These are phyloP conservation scores for Danio kyathit DNA, from an alignment of 2,797 vertebrate genomes.

Conservation along the genomic window DNA sequence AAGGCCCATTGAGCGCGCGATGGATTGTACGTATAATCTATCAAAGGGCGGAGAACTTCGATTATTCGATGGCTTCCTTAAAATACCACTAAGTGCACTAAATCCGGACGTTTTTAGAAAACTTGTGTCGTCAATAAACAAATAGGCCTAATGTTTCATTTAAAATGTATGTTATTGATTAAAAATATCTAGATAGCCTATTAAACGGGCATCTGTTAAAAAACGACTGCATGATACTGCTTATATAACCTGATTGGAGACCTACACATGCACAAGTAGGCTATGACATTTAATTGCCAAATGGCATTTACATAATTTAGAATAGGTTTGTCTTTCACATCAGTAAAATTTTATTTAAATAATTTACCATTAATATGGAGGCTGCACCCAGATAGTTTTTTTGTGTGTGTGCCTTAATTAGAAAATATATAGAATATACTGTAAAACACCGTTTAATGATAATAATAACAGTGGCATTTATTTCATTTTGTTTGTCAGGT, in stretches of 20 bases:
- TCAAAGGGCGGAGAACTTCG: constrained; percentile 67
- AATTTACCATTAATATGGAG: neutral
- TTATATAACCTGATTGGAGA: neutral
- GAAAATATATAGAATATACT: no score
- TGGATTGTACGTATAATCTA: constrained; percentile 76
- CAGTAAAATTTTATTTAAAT: neutral
- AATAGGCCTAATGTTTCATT: neutral
- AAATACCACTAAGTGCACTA: constrained; percentile 56
- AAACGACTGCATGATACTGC: neutral
- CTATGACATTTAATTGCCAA: neutral
- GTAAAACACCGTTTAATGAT: no score
- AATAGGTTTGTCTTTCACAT: neutral
- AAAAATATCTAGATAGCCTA: no score
- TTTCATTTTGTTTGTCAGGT: neutral
- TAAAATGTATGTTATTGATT: neutral
- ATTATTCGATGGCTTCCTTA: constrained; percentile 64
- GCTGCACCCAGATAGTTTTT: neutral
- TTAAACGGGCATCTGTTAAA: neutral
- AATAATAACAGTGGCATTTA: neutral
- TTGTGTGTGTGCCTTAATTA: neutral
- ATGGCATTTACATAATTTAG: neutral
- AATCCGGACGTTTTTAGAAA: constrained; percentile 27
- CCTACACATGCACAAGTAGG: neutral
- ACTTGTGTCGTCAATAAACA: neutral
- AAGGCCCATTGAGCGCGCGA: constrained; percentile 82